Conservation (phyloP, 2,888 invertebrate genomes). For the Zygaena filipendulae region DNA sequence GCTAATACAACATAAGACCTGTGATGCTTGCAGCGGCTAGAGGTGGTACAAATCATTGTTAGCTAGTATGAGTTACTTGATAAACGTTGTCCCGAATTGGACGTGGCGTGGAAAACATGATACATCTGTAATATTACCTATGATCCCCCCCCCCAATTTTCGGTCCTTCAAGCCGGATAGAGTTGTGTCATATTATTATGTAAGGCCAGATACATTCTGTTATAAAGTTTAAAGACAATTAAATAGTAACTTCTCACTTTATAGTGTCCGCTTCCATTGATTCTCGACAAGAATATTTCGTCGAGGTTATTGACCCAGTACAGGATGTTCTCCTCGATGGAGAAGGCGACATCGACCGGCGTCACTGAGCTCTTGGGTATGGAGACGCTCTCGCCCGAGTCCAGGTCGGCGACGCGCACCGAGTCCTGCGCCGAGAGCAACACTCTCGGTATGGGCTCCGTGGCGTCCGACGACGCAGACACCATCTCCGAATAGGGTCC, state of each 20-base stretch:
- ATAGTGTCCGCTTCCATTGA: conserved; percentile 61
- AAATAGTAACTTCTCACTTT: conserved; percentile 38
- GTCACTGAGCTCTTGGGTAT: conserved; percentile 73
- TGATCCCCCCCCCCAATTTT: too few species aligned
- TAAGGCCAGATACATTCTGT: too few species aligned
- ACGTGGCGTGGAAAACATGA: too few species aligned
- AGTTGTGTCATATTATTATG: too few species aligned
- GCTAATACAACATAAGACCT: too few species aligned
- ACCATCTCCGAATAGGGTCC: conserved; percentile 76
- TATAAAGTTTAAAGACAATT: too few species aligned
- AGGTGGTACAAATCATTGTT: too few species aligned
- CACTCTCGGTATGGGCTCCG: conserved; percentile 82
- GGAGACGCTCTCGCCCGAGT: conserved; percentile 71
- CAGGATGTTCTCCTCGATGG: conserved; percentile 77
- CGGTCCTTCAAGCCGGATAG: too few species aligned
- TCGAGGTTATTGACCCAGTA: conserved; percentile 87
- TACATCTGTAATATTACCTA: too few species aligned
- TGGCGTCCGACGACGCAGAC: conserved; percentile 70
- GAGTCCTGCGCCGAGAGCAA: conserved; percentile 79
- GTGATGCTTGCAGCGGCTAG: too few species aligned
- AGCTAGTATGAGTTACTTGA: too few species aligned
- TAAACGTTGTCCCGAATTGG: too few species aligned
- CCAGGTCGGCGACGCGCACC: conserved; percentile 80
- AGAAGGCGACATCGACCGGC: conserved; percentile 75
- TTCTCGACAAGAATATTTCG: conserved; percentile 73